Conservation (phyloP, 2,113 vertebrate genomes). For the Marcusenius ussheri region DNA sequence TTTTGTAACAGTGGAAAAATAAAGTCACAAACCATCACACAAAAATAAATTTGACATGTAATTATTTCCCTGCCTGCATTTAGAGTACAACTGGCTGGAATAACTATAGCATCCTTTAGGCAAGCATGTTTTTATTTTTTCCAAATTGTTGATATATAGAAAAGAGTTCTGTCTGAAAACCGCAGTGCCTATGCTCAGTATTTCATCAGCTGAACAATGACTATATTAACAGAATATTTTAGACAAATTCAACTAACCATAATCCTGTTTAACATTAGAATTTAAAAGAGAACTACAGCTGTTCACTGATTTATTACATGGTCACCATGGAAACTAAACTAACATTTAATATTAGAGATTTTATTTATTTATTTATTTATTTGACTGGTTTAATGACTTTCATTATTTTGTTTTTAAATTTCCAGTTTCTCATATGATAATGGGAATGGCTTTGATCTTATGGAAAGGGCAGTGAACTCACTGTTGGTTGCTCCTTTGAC, state of each 20-base stretch:
- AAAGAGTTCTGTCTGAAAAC: background rate
- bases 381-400: background rate
- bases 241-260: background rate
- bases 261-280: background rate
- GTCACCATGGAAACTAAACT: background rate
- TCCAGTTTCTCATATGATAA: background rate
- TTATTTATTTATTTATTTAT: background rate
- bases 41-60: background rate
- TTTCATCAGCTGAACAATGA: background rate
- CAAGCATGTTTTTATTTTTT: background rate
- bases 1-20: background rate
- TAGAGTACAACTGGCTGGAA: background rate
- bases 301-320: background rate
- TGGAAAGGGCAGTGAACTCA: background rate
- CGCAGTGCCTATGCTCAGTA: background rate
- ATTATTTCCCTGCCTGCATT: background rate
- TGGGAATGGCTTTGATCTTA: background rate
- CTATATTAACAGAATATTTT: background rate
- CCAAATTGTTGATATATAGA: background rate
- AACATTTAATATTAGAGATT: background rate
- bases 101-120: background rate
- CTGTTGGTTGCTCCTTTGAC: background rate
- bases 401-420: background rate
- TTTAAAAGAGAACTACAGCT: background rate
- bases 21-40: background rate